Percentiles rank a stretch among this genome's conserved stretches.
phyloP scores from a whole-genome alignment of 1,140 invertebrate genomes.

The Drosophila ficusphila region DNA sequence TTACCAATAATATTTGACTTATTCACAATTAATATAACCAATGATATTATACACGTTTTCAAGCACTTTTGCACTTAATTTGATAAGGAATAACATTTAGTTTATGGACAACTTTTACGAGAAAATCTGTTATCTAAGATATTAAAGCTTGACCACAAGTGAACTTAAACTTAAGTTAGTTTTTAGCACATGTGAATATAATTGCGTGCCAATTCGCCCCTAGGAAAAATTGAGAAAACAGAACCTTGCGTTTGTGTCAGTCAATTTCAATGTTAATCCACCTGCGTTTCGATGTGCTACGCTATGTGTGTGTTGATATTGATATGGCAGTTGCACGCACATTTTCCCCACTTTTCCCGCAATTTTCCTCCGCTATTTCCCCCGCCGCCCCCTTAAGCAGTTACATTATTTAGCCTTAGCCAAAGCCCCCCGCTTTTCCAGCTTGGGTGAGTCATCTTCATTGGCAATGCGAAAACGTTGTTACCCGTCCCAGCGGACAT shows the following conservation, averaged over 20 bases:
- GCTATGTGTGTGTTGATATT: conserved; percentile 55
- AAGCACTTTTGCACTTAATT: too few relatives aligned
- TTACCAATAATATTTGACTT: too few relatives aligned
- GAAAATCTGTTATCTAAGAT: too few relatives aligned
- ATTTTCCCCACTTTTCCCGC: conserved; percentile 33
- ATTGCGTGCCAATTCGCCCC: conserved; percentile 21
- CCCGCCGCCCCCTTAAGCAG: not conserved
- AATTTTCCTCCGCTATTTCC: conserved; percentile 5
- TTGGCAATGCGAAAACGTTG: conserved; percentile 49
- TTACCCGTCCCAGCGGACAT: conserved; percentile 63
- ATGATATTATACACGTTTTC: too few relatives aligned
- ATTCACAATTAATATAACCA: too few relatives aligned
- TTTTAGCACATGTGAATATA: not conserved
- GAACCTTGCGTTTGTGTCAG: conserved; percentile 51
- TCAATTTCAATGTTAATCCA: conserved; percentile 65
- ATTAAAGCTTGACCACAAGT: not conserved
- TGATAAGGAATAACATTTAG: too few relatives aligned
- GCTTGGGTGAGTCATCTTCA: conserved; percentile 60
- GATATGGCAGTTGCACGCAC: conserved; percentile 79
- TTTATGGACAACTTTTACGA: too few relatives aligned
- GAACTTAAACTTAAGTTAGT: not conserved
- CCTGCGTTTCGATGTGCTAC: conserved; percentile 21
- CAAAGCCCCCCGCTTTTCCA: not conserved
- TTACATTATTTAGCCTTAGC: conserved; percentile 41
- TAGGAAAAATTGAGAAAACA: not conserved